A percentile compares a stretch with the other conserved stretches of the same genome.
Evolutionary conservation across 2,888 invertebrate species (phyloP).

Genomic region (Cerastis rubricosa): DNA sequence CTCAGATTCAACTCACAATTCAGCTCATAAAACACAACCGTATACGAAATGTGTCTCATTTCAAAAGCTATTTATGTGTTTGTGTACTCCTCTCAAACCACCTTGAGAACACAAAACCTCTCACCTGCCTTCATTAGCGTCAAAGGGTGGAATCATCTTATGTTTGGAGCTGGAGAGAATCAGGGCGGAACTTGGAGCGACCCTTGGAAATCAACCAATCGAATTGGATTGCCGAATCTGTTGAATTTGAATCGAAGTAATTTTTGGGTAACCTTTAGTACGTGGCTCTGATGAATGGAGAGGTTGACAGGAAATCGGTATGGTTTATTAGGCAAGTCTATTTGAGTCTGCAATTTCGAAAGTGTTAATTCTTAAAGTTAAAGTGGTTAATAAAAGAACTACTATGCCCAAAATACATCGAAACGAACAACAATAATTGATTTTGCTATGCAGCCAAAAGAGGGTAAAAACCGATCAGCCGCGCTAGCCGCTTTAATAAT

Average conservation of each 20-base stretch:
- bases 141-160: conserved; percentile 42
- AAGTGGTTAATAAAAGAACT: too few species aligned
- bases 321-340: neutral
- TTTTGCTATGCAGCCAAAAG: too few species aligned
- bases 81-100: conserved; percentile 13
- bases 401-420: neutral
- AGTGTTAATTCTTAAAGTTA: neutral
- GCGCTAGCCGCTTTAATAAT: too few species aligned
- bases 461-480: too few species aligned
- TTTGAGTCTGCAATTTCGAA: neutral
- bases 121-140: conserved; percentile 51
- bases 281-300: conserved; percentile 1
- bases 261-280: neutral
- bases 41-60: conserved; percentile 1
- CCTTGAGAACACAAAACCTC: conserved; percentile 34
- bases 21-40: neutral
- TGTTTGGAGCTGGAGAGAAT: conserved; percentile 5
- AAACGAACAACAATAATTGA: too few species aligned
- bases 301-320: neutral
- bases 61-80: conserved; percentile 25
- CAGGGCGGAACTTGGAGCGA: conserved; percentile 20
- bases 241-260: conserved; percentile 34
- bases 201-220: conserved; percentile 52
- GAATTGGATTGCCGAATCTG: conserved; percentile 22
- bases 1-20: conserved; percentile 3